These are phyloP conservation scores for Andrena chrysosceles DNA, from an alignment of 2,888 invertebrate genomes.

Conservation along the genomic window DNA sequence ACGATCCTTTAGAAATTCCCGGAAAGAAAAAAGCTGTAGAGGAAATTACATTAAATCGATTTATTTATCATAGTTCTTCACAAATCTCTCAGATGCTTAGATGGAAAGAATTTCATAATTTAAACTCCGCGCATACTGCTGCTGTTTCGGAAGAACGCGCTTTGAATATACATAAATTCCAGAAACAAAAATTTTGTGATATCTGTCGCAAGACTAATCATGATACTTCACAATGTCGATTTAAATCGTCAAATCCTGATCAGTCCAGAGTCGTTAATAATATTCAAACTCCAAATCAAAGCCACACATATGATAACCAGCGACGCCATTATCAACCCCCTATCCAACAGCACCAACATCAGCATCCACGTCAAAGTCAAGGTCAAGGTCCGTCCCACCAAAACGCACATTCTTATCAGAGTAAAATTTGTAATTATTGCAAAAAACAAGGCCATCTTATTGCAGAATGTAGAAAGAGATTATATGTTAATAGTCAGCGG, in stretches of 20 bases:
- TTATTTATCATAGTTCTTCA: constrained; percentile 15
- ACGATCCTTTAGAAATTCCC: background rate
- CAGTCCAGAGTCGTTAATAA: background rate
- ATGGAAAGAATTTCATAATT: constrained; percentile 20
- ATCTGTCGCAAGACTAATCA: constrained; percentile 10
- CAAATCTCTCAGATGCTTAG: too few species aligned
- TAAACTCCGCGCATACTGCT: constrained; percentile 12
- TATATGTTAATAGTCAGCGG: constrained; percentile 13
- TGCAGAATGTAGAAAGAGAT: constrained; percentile 6
- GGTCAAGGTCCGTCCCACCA: background rate
- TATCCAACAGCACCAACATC: background rate
- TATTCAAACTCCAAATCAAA: background rate
- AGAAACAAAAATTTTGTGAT: background rate
- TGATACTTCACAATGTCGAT: background rate
- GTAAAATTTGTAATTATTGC: too few species aligned
- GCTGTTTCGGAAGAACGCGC: constrained; percentile 10
- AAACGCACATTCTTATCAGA: background rate
- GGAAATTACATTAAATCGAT: constrained; percentile 12
- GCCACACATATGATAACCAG: background rate
- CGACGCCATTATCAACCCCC: background rate
- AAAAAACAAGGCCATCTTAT: constrained; percentile 25
- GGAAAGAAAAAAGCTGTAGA: constrained; percentile 8
- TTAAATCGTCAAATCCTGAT: background rate
- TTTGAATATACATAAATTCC: background rate
- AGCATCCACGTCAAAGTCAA: background rate